These are phyloP conservation scores for Acronicta psi DNA, from an alignment of 2,888 invertebrate genomes.

Conservation along the genomic window DNA sequence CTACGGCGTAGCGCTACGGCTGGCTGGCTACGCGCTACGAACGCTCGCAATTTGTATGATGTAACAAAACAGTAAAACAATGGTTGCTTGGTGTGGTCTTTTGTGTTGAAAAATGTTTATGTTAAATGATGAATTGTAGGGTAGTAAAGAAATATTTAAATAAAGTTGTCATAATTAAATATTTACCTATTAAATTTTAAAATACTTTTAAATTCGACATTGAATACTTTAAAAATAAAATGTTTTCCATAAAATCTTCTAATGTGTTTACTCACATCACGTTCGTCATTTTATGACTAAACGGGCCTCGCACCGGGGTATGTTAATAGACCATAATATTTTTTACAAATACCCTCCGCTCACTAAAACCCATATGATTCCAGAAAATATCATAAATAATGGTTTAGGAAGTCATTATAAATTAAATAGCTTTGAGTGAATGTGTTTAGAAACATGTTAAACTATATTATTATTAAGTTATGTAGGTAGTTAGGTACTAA, in stretches of 20 bases:
- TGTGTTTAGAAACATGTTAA: slow-evolving; percentile 9
- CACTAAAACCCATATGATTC: slow-evolving; percentile 38
- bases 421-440: slow-evolving; percentile 18
- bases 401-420: slow-evolving; percentile 38
- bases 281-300: slow-evolving; percentile 44
- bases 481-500: too few species aligned
- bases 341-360: slow-evolving; percentile 37
- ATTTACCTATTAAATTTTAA: neutral
- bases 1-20: slow-evolving; percentile 56
- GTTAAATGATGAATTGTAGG: neutral
- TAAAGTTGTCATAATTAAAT: neutral
- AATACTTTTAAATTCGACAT: too few species aligned
- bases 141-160: neutral
- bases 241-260: too few species aligned
- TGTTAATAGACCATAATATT: slow-evolving; percentile 43
- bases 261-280: slow-evolving; percentile 32
- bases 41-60: slow-evolving; percentile 12
- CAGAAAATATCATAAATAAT: slow-evolving; percentile 46
- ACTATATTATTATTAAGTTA: slow-evolving; percentile 1
- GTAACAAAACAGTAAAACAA: slow-evolving; percentile 22
- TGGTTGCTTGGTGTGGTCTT: neutral
- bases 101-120: slow-evolving; percentile 5
- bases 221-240: too few species aligned
- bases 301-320: slow-evolving; percentile 20
- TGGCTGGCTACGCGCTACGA: slow-evolving; percentile 43